Evolutionary conservation across 2,113 vertebrate genomes (phyloP).

Genomic region (Halichoerus grypus): DNA sequence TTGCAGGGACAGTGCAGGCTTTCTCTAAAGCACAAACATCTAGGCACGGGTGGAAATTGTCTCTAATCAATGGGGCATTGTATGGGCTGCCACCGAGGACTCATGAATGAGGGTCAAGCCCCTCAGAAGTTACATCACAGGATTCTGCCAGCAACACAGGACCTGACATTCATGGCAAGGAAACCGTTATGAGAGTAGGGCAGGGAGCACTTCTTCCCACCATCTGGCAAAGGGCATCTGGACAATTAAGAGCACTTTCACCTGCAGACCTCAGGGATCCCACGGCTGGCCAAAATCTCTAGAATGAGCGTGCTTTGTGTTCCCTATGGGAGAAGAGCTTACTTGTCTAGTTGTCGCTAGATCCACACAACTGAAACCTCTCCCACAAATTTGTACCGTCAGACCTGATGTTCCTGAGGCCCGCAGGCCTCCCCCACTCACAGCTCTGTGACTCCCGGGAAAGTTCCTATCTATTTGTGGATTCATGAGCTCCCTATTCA

Average conservation of each 20-base stretch:
- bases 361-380: background rate
- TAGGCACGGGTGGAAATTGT: background rate
- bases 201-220: background rate
- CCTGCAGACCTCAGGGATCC: background rate
- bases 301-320: background rate
- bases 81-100: fast-evolving
- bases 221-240: too few species aligned
- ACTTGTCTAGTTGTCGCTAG: background rate
- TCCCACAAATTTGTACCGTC: background rate
- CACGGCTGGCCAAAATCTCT: background rate
- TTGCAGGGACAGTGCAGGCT: background rate
- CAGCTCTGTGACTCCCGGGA: background rate
- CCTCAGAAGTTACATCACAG: background rate
- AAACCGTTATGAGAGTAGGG: background rate
- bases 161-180: background rate
- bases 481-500: background rate
- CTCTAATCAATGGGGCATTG: background rate
- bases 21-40: background rate
- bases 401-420: background rate
- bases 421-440: background rate
- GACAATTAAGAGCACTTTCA: background rate
- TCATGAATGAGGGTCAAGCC: background rate
- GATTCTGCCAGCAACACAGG: background rate
- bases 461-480: background rate
- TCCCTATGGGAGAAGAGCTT: too few species aligned